A percentile compares a stretch with the other conserved stretches of the same genome.
These are phyloP conservation scores for Tympanoctomys barrerae DNA, from an alignment of 2,797 vertebrate genomes.

Conservation along the genomic window DNA sequence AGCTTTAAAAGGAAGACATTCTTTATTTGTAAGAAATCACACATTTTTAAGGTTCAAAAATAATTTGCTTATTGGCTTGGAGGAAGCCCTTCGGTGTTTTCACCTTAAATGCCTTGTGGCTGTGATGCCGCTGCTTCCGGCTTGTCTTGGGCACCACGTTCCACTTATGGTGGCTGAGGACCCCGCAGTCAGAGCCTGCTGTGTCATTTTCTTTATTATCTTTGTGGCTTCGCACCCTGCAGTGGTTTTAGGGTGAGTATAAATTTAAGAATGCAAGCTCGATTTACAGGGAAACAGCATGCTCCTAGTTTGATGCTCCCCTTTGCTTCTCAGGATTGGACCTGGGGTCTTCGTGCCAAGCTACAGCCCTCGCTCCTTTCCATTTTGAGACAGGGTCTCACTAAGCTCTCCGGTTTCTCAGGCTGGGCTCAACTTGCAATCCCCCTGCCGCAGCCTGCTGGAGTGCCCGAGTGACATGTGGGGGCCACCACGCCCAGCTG, in stretches of 20 bases:
- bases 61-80: background rate
- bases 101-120: background rate
- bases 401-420: background rate
- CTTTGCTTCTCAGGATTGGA: background rate
- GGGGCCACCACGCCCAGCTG: background rate
- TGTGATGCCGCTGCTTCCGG: background rate
- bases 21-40: constrained; percentile 50
- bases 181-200: background rate
- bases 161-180: background rate
- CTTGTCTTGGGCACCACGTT: background rate
- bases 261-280: background rate
- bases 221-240: background rate
- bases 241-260: background rate
- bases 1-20: constrained; percentile 25
- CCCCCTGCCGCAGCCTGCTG: background rate
- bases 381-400: background rate
- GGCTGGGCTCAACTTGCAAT: background rate
- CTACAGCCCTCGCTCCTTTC: background rate
- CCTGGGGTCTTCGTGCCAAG: no score
- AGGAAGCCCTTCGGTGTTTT: background rate
- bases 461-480: background rate
- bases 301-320: background rate
- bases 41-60: background rate
- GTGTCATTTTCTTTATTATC: background rate
- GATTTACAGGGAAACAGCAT: background rate